Conservation (phyloP, 2,797 vertebrate species). For the Sebastiscus tertius region DNA sequence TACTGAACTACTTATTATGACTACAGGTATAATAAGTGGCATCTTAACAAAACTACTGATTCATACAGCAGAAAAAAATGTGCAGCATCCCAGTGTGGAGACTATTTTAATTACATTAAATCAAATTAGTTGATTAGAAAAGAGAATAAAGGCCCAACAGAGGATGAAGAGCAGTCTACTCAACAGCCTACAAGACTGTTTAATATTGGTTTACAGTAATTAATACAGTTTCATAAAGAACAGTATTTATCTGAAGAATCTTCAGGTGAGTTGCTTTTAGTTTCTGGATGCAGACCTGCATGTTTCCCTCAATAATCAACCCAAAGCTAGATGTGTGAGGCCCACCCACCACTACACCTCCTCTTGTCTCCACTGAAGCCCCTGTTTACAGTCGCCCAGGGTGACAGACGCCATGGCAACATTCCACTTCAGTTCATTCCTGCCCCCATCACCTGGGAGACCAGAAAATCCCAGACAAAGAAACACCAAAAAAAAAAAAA, state of each 20-base stretch:
- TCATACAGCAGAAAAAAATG: not conserved
- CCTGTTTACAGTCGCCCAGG: slow-evolving; percentile 85
- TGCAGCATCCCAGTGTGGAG: not conserved
- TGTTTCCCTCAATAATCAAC: slow-evolving; percentile 33
- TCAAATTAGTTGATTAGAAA: not conserved
- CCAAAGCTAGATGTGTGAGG: not conserved
- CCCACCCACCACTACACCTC: slow-evolving; percentile 43
- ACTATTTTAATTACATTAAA: not conserved
- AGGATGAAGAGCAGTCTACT: not conserved
- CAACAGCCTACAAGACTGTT: not conserved
- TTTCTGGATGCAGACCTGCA: not conserved
- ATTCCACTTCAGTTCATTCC: slow-evolving; percentile 80
- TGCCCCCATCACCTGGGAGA: slow-evolving; percentile 82
- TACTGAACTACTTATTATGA: not conserved
- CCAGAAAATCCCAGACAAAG: slow-evolving; percentile 76
- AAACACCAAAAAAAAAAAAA: slow-evolving; percentile 57
- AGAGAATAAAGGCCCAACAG: not conserved
- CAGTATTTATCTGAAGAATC: not conserved
- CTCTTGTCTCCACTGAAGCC: slow-evolving; percentile 55
- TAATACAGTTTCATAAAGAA: not conserved
- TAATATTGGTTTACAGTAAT: not conserved
- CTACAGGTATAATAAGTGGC: not conserved
- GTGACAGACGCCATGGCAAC: slow-evolving; percentile 84
- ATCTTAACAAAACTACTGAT: not conserved
- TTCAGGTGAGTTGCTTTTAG: not conserved